phyloP scores from a whole-genome alignment of 2,888 invertebrate species.

The Epinotia nisella region DNA sequence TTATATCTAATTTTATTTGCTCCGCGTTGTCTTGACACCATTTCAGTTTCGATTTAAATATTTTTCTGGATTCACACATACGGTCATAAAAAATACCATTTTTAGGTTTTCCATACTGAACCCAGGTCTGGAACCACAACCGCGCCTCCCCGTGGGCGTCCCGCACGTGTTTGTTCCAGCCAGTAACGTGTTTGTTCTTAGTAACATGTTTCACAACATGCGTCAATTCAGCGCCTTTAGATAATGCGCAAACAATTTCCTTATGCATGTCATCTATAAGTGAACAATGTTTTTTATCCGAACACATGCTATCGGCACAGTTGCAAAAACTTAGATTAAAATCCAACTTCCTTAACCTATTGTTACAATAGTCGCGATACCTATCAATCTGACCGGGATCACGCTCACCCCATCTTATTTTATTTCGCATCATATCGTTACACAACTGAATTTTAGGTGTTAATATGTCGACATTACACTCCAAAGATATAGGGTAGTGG shows the following conservation, averaged over 20 bases:
- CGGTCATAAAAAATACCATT: neutral
- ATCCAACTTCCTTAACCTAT: conserved; percentile 1
- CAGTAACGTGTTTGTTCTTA: conserved; percentile 2
- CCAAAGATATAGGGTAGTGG: neutral
- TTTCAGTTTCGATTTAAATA: conserved; percentile 14
- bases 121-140: neutral
- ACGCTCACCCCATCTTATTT: conserved; percentile 7
- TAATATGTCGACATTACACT: neutral
- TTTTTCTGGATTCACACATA: conserved; percentile 3
- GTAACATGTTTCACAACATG: neutral
- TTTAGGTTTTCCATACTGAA: neutral
- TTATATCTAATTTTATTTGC: too few species aligned
- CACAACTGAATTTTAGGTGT: neutral
- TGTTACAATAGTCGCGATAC: conserved; percentile 15
- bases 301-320: conserved; percentile 1
- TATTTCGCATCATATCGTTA: neutral
- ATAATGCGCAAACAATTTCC: neutral
- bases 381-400: conserved; percentile 1
- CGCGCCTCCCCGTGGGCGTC: conserved; percentile 11
- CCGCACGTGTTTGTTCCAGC: neutral
- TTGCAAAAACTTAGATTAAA: neutral
- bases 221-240: neutral
- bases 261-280: neutral
- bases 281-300: neutral
- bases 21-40: too few species aligned